Evolutionary conservation across 2,888 invertebrate genomes (phyloP), one percentile per base, ranked within the genome.

Genomic region (Lasioglossum vierecki): DNA sequence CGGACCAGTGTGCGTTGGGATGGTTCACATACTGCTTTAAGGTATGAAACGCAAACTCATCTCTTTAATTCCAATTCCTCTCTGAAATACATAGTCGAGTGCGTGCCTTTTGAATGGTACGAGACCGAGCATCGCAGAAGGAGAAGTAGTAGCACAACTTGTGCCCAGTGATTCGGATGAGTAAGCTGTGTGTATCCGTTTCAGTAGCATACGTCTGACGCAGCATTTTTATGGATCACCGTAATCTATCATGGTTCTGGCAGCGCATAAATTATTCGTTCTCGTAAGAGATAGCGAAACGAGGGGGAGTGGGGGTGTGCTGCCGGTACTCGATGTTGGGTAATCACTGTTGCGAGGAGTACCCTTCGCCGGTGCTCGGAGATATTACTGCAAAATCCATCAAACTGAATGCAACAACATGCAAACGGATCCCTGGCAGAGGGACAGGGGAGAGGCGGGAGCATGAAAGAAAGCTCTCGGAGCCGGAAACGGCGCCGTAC

Each of bases 351-450:
- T 35, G 15, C 80, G 46, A 41, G 41, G 35, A 57, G 39, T 35
- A 63, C 26, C 4, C 13, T 39, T 30, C 35, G 39, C 60, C 3
- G 4, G 26, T 57, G 53, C 44, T 30, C 49, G 5, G 60, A 35
- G 72, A 78, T 78, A 80, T 86, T 78, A 70, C 76, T 66, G 39
- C 26, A 60, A 82, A 68, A 78, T 86, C 81, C 84, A 84, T 80
- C 72, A 85, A 79, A 73, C 46, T 41, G 72, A 35, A 39, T 44
- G 49, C 44, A 70, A 35, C 41, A 30, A 68, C n/a, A 75, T 15
- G 26, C 46, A 76, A 35, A 78, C 39, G n/a, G 70, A 15, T 41
- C 30, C 18, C 26, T 26, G 18, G 63, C 57, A 11, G 57, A 57
- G 57, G 4, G 57, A n/a, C n/a, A 57, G 13, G 9, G 66, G 46